These are phyloP conservation scores for Oophaga sylvatica DNA, from an alignment of 2,797 vertebrate species.

Conservation along the genomic window DNA sequence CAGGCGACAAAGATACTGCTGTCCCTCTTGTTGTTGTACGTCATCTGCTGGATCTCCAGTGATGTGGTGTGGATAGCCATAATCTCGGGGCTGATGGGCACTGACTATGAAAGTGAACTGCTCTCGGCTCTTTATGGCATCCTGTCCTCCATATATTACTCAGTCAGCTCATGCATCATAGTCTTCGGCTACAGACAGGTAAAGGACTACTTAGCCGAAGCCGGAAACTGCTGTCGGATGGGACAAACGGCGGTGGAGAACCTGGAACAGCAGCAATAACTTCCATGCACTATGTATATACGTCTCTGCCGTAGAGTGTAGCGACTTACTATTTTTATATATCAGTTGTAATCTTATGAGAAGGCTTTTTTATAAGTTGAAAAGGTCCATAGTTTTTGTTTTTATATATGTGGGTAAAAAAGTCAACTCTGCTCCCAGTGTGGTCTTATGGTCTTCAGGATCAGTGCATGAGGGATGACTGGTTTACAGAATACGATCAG, in stretches of 20 bases:
- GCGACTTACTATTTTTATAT: neutral
- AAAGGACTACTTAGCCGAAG: constrained; percentile 48
- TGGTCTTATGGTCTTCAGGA: no score
- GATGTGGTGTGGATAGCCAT: constrained; percentile 53
- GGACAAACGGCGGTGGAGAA: neutral
- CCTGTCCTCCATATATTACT: constrained; percentile 63
- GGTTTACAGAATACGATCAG: no score
- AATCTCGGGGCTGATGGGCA: constrained; percentile 43
- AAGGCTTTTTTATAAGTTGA: neutral
- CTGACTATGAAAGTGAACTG: constrained; percentile 36
- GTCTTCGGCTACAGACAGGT: constrained; percentile 61
- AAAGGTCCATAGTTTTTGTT: no score
- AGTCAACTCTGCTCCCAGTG: no score
- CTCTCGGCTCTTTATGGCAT: constrained; percentile 25
- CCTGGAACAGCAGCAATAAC: neutral
- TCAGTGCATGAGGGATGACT: no score
- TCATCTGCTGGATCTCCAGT: constrained; percentile 62
- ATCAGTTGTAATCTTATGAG: neutral
- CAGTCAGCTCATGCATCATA: constrained; percentile 53
- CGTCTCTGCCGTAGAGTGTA: neutral
- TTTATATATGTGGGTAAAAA: no score
- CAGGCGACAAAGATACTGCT: constrained; percentile 57
- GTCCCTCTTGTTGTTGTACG: constrained; percentile 46
- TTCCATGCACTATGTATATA: no score
- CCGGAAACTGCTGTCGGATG: constrained; percentile 30